A percentile compares a stretch with the other conserved stretches of the same genome.
These are phyloP conservation scores for Pipistrellus pygmaeus DNA, from an alignment of 2,797 vertebrate genomes.

Conservation along the genomic window DNA sequence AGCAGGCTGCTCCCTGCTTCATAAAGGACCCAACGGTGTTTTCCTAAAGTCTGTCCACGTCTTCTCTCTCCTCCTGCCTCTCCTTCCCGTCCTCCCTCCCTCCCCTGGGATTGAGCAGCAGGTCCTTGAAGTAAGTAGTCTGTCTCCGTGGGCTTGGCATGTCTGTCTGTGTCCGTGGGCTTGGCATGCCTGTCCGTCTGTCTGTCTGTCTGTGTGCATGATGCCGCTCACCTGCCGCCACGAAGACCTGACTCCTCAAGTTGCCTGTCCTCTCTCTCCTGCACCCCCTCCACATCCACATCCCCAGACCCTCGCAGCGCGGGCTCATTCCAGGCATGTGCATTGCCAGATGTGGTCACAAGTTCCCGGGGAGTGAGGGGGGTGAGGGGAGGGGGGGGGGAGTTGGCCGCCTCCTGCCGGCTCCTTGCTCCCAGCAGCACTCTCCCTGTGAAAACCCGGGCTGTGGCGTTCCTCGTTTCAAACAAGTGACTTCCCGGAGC, in stretches of 20 bases:
- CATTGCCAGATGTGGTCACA: conserved; percentile 53
- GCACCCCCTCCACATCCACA: background rate
- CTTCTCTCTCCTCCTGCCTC: conserved; percentile 83
- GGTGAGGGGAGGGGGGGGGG: background rate
- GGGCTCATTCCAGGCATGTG: background rate
- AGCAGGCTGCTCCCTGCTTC: background rate
- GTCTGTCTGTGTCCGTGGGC: too few species aligned
- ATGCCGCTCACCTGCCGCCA: conserved; percentile 3
- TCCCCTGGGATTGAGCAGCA: conserved; percentile 94
- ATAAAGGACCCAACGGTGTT: conserved; percentile 68
- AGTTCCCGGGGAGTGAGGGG: background rate
- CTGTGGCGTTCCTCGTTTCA: background rate
- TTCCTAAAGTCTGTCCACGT: conserved; percentile 84
- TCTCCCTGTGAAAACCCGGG: conserved; percentile 28
- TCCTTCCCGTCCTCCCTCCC: conserved; percentile 78
- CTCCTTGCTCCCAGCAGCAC: background rate
- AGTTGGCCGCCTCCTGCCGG: background rate
- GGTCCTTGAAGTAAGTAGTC: conserved; percentile 98
- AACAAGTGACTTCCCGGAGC: conserved; percentile 4
- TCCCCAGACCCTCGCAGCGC: background rate
- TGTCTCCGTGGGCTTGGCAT: background rate
- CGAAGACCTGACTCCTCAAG: background rate
- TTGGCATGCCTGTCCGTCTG: background rate
- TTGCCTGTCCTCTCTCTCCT: conserved; percentile 45
- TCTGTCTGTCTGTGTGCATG: conserved; percentile 79